Conservation (phyloP, 2,888 invertebrate genomes). For the Rotaria macrura region DNA sequence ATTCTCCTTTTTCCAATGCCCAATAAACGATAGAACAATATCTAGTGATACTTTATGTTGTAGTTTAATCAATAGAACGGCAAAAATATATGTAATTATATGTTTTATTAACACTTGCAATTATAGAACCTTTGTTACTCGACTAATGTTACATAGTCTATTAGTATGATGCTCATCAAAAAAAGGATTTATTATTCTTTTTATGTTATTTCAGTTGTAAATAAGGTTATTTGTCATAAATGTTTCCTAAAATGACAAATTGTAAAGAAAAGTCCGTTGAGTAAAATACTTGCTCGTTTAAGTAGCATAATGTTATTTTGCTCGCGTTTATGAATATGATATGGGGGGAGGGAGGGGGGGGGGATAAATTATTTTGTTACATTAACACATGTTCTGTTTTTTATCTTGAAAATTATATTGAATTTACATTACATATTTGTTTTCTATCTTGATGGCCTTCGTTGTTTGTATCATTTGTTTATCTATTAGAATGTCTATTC, state of each 20-base stretch:
- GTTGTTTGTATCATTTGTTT: not conserved
- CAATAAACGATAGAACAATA: not conserved
- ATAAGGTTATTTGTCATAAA: not conserved
- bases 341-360: not conserved
- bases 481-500: not conserved
- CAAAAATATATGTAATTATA: not conserved
- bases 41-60: not conserved
- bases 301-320: not conserved
- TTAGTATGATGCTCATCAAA: not conserved
- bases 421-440: not conserved
- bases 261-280: not conserved
- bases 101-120: not conserved
- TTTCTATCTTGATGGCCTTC: not conserved
- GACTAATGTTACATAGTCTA: not conserved
- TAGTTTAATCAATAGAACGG: not conserved
- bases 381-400: not conserved
- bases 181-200: not conserved
- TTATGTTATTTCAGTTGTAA: too few species aligned
- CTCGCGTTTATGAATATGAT: too few species aligned
- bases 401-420: too few species aligned
- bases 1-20: too few species aligned
- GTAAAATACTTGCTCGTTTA: not conserved
- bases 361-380: not conserved
- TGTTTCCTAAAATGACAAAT: not conserved
- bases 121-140: not conserved